Conservation (phyloP, 2,888 invertebrate species). For the Megalurothrips usitatus region DNA sequence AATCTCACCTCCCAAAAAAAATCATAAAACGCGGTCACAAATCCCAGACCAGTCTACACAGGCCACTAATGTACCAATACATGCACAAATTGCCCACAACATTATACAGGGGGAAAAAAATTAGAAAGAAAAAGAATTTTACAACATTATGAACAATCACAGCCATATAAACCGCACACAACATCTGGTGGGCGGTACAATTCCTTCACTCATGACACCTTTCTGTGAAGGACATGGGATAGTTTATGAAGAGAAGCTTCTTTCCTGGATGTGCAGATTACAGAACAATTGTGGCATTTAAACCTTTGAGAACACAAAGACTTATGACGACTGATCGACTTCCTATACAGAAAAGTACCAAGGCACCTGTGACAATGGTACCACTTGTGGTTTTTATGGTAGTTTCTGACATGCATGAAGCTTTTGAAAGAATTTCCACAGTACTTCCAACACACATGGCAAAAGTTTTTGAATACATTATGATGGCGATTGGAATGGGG, state of each 20-base stretch:
- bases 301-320: not conserved
- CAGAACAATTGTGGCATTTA: not conserved
- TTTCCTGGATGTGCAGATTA: not conserved
- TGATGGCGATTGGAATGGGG: not conserved
- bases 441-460: not conserved
- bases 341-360: not conserved
- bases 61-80: too few species aligned
- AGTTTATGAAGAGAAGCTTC: not conserved
- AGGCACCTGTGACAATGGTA: not conserved
- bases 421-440: not conserved
- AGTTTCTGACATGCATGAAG: not conserved
- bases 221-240: not conserved
- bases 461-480: not conserved
- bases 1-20: too few species aligned
- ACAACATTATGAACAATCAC: too few species aligned
- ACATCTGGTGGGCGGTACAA: too few species aligned
- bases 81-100: too few species aligned
- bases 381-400: not conserved
- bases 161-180: too few species aligned
- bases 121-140: too few species aligned
- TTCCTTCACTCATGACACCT: too few species aligned
- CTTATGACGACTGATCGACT: not conserved
- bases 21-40: too few species aligned
- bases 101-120: too few species aligned
- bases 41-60: too few species aligned